A percentile compares a stretch with the other conserved stretches of the same genome.
phyloP scores from a whole-genome alignment of 2,797 vertebrate species.

The Chelmon rostratus region DNA sequence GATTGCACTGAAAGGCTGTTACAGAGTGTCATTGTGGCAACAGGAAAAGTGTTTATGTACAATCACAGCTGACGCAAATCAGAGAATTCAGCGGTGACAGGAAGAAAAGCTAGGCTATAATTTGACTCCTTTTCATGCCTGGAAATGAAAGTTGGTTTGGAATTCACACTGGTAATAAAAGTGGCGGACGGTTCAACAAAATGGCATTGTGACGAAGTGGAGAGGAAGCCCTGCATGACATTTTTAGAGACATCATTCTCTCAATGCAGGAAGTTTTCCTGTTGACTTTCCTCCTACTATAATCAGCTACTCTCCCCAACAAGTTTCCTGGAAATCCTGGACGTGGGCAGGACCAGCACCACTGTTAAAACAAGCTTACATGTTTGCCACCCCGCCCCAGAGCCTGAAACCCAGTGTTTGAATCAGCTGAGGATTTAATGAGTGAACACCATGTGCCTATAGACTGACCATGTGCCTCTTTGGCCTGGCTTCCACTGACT shows the following conservation, averaged over 20 bases:
- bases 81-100: slow-evolving; percentile 18
- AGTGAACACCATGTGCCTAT: slow-evolving; percentile 52
- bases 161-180: slow-evolving; percentile 28
- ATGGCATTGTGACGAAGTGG: slow-evolving; percentile 6
- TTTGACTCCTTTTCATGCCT: slow-evolving; percentile 37
- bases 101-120: slow-evolving; percentile 25
- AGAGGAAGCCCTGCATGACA: neutral
- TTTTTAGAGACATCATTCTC: slow-evolving; percentile 24
- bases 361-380: slow-evolving; percentile 6
- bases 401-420: neutral
- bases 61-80: slow-evolving; percentile 40
- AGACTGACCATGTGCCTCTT: neutral
- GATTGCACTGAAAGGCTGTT: slow-evolving; percentile 19
- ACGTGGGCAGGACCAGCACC: neutral
- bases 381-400: slow-evolving; percentile 2
- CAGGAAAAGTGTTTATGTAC: slow-evolving; percentile 40
- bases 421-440: slow-evolving; percentile 42
- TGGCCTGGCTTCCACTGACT: neutral
- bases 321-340: slow-evolving; percentile 20
- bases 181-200: slow-evolving; percentile 14
- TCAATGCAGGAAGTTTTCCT: slow-evolving; percentile 13
- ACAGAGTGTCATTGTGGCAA: slow-evolving; percentile 44
- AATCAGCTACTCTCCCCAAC: slow-evolving; percentile 2
- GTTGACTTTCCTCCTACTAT: slow-evolving; percentile 17
- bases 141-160: slow-evolving; percentile 40